These are phyloP conservation scores for Protobothrops flavoviridis DNA, from an alignment of 2,113 vertebrate species.

Conservation along the genomic window DNA sequence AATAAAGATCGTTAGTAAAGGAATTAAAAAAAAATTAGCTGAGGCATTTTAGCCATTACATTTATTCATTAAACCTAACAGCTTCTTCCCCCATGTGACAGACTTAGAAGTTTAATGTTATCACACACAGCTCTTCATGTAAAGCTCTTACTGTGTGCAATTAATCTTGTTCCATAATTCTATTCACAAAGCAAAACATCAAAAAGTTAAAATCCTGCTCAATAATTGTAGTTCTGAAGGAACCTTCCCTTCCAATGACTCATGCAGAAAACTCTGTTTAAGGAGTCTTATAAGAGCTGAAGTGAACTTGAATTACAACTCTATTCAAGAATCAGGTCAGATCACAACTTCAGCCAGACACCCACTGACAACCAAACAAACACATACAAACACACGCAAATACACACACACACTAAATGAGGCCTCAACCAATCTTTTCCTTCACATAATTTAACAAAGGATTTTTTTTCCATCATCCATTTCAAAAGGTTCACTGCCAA, in stretches of 20 bases:
- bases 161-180: slow-evolving; percentile 80
- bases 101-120: slow-evolving; percentile 74
- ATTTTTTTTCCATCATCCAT: background rate
- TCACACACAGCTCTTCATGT: slow-evolving; percentile 73
- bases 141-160: slow-evolving; percentile 73
- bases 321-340: slow-evolving; percentile 64
- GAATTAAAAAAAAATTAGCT: slow-evolving; percentile 75
- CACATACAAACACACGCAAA: slow-evolving; percentile 48
- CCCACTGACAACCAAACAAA: slow-evolving; percentile 56
- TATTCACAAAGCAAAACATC: slow-evolving; percentile 76
- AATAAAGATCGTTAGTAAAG: slow-evolving; percentile 70
- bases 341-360: slow-evolving; percentile 46
- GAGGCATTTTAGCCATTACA: slow-evolving; percentile 72
- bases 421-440: slow-evolving; percentile 51
- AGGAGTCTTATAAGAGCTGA: slow-evolving; percentile 65
- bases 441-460: slow-evolving; percentile 9
- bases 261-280: slow-evolving; percentile 65
- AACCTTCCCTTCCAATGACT: slow-evolving; percentile 70
- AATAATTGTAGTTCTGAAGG: slow-evolving; percentile 66
- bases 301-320: slow-evolving; percentile 71
- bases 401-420: slow-evolving; percentile 31
- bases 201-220: slow-evolving; percentile 74
- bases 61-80: slow-evolving; percentile 75
- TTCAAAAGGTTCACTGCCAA: background rate
- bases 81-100: slow-evolving; percentile 67